phyloP scores from a whole-genome alignment of 2,113 vertebrate species.

The Cricetomys ansorgei region DNA sequence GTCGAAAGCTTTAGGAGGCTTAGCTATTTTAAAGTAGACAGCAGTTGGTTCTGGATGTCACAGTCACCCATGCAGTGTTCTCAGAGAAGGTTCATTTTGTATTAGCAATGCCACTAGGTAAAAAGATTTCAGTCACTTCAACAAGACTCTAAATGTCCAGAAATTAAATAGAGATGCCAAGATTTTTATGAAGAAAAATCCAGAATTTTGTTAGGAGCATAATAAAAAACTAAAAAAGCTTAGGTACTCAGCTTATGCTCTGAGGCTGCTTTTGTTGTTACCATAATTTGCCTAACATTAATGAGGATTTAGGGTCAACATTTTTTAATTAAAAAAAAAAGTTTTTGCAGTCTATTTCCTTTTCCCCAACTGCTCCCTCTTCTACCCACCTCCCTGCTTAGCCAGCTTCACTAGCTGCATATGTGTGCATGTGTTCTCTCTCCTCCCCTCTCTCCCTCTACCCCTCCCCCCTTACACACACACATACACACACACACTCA shows the following conservation, averaged over 20 bases:
- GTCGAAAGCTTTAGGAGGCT: background rate
- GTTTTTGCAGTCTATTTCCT: too few relatives aligned
- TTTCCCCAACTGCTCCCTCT: background rate
- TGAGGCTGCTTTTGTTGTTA: slow-evolving; percentile 17
- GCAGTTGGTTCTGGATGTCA: background rate
- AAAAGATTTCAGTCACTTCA: slow-evolving; percentile 27
- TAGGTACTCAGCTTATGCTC: background rate
- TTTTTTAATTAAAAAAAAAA: background rate
- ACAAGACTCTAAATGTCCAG: slow-evolving; percentile 1
- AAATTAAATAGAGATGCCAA: background rate
- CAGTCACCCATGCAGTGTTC: background rate
- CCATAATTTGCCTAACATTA: slow-evolving; percentile 30
- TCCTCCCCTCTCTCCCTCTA: background rate
- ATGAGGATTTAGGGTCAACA: background rate
- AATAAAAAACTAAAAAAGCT: slow-evolving; percentile 5
- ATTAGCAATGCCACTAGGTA: background rate
- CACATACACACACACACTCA: too few relatives aligned
- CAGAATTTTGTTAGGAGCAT: slow-evolving; percentile 1
- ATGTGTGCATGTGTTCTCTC: background rate
- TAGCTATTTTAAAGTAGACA: slow-evolving; percentile 41
- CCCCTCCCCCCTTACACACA: too few relatives aligned
- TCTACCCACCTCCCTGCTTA: background rate
- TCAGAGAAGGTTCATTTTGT: background rate
- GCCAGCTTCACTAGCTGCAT: too few relatives aligned
- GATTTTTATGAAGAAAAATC: slow-evolving; percentile 22